A percentile compares a stretch with the other conserved stretches of the same genome.
phyloP scores from a whole-genome alignment of 2,113 vertebrate genomes.

The Ageneiosus marmoratus region DNA sequence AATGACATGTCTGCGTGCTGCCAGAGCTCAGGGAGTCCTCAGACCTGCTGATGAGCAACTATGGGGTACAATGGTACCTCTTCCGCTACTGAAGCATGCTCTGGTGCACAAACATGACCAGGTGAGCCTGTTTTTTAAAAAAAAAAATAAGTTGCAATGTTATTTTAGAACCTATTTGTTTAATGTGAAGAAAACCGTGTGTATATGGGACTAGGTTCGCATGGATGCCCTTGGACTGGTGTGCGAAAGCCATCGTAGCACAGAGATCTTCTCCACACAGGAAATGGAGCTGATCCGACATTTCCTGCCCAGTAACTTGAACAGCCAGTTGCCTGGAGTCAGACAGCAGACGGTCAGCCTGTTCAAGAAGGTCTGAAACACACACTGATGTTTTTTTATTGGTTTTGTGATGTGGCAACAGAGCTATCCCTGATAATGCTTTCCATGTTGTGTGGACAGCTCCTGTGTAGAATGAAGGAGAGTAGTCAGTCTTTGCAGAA shows the following conservation, averaged over 20 bases:
- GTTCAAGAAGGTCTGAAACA: conserved; percentile 83
- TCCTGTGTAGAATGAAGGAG: conserved; percentile 88
- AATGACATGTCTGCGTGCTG: conserved; percentile 90
- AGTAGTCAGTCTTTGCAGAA: conserved; percentile 85
- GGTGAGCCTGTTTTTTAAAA: too few relatives aligned
- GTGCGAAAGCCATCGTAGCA: conserved; percentile 91
- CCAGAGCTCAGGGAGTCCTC: conserved; percentile 85
- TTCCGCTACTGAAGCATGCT: conserved; percentile 79
- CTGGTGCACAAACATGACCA: conserved; percentile 90
- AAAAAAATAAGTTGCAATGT: not conserved
- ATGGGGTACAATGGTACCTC: conserved; percentile 79
- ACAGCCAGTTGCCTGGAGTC: conserved; percentile 84
- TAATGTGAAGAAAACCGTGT: not conserved
- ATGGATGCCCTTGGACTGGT: conserved; percentile 92
- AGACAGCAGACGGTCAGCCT: conserved; percentile 87
- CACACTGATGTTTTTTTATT: not conserved
- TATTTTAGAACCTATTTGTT: not conserved
- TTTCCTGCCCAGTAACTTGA: conserved; percentile 86
- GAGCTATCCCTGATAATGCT: too few relatives aligned
- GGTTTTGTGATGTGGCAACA: not conserved
- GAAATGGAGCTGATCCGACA: conserved; percentile 85
- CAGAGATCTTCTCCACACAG: conserved; percentile 80
- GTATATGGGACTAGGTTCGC: conserved; percentile 75
- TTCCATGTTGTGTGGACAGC: conserved; percentile 64
- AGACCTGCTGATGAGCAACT: conserved; percentile 69